Evolutionary conservation across 2,113 vertebrate genomes (phyloP).

Genomic region (Mesembrinibis cayennensis): DNA sequence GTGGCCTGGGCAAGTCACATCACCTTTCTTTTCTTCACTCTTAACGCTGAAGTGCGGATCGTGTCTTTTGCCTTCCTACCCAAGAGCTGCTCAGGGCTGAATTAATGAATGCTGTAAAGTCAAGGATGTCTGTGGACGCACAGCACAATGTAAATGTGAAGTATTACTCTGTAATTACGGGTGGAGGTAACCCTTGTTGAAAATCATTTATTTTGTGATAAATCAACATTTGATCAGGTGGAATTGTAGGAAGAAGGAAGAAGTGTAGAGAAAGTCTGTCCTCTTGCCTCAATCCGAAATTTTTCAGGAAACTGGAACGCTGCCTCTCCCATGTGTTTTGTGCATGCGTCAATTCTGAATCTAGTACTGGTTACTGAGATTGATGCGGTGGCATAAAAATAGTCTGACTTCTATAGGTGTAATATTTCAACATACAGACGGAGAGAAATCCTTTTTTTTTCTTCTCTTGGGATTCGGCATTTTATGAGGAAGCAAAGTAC

Average conservation of each 20-base stretch:
- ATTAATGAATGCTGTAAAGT: not conserved
- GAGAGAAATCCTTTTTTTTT: not conserved
- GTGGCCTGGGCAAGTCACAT: not conserved
- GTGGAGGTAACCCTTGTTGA: not conserved
- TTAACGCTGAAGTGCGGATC: not conserved
- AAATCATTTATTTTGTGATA: not conserved
- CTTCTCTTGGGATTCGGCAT: not conserved
- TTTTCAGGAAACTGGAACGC: not conserved
- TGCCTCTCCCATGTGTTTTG: not conserved
- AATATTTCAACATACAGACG: not conserved
- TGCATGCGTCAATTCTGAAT: not conserved
- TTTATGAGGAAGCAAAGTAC: not conserved
- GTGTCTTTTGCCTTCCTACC: not conserved
- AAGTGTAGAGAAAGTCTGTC: not conserved
- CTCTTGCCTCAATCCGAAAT: not conserved
- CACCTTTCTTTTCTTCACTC: not conserved
- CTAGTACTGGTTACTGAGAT: not conserved
- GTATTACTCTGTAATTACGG: not conserved
- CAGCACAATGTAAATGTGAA: not conserved
- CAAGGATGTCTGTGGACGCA: not conserved
- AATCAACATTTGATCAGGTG: not conserved
- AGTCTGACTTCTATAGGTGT: not conserved
- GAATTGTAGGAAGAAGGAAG: not conserved
- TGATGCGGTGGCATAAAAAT: not conserved
- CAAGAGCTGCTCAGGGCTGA: not conserved